Base-by-base conservation (phyloP, 1,140 invertebrate species). In the Drosophila suzukii region DNA sequence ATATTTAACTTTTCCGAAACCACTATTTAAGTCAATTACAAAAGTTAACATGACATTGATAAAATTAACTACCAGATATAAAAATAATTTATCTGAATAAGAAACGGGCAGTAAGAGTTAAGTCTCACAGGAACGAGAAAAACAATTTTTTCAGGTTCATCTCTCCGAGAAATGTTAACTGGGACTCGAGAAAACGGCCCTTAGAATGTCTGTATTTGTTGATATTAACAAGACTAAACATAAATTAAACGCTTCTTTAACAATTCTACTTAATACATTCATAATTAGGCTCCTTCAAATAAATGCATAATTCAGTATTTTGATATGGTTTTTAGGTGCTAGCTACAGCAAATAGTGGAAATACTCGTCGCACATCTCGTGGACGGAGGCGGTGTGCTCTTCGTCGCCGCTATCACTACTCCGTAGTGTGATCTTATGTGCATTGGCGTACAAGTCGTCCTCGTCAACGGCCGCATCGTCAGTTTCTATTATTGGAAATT, bases 311-410 rank as follows among this genome's bases (percentile, higher is more conserved):
- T 47, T 34, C 13, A 71, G 30, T 39, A 46, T 17, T 24, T 30
- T 30, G 13, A 34, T 49, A 56, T 39, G 8, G 8, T 17, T 57
- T 17, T 13, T 43, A 59, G 6, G 32, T 55, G 32, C 32, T 34
- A 34, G 30, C 34, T 77, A 81, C 17, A 91, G 55, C 47, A 91
- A 60, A 63, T 83, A 91, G 75, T 91, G 84, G 58, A 91, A 91
- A 47, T 89, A 91, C 75, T 91, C 90, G 68, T 91, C 90, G 65
- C 88, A 91, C 57, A 81, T 75, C 17, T 91, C 90, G 41, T 80
- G 79, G 7, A 91, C 49, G 24, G 72, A 71, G 0, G 75, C 39
- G 34, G 65, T 41, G 32, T 72, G 66, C 6, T 89, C 83, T 51
- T 91, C 86, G 41, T 91, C 90, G 15, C 67, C 75, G 46, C 82